Evolutionary conservation across 2,888 invertebrate species (phyloP).

Genomic region (Temnothorax unifasciatus): DNA sequence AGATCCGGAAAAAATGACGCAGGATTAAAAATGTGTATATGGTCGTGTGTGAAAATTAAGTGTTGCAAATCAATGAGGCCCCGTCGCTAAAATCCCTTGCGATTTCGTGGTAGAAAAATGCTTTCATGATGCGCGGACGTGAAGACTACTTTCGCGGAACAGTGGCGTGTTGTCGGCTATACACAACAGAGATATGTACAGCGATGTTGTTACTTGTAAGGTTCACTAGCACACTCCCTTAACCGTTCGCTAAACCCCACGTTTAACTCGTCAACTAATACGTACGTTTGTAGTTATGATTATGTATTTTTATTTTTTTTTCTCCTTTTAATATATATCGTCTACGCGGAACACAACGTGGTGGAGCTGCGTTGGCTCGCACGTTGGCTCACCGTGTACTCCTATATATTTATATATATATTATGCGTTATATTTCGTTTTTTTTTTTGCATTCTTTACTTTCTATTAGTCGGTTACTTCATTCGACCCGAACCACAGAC

Average conservation of each 20-base stretch:
- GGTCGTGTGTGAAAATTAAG: not conserved
- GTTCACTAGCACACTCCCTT: slow-evolving; percentile 66
- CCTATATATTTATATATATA: slow-evolving; percentile 53
- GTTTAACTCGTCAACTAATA: slow-evolving; percentile 69
- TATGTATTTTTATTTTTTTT: slow-evolving; percentile 76
- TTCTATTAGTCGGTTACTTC: slow-evolving; percentile 81
- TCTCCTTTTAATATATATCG: slow-evolving; percentile 73
- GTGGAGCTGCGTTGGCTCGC: slow-evolving; percentile 83
- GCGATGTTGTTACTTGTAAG: slow-evolving; percentile 64
- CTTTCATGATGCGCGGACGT: slow-evolving; percentile 61
- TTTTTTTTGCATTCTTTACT: slow-evolving; percentile 76
- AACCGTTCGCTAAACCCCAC: slow-evolving; percentile 67
- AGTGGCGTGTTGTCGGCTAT: slow-evolving; percentile 66
- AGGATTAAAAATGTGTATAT: not conserved
- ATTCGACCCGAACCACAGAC: slow-evolving; percentile 75
- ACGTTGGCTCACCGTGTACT: slow-evolving; percentile 80
- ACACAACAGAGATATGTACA: slow-evolving; percentile 77
- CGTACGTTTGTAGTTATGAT: slow-evolving; percentile 77
- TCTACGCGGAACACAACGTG: slow-evolving; percentile 84
- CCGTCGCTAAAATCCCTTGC: slow-evolving; percentile 22
- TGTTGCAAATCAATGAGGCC: not conserved
- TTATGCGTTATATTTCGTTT: slow-evolving; percentile 68
- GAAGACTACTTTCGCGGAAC: slow-evolving; percentile 68
- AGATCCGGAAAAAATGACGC: not conserved
- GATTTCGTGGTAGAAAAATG: slow-evolving; percentile 59